Evolutionary conservation across 1,140 invertebrate species (phyloP), one percentile per base, ranked within the genome.

Genomic region (Megathymus violae): DNA sequence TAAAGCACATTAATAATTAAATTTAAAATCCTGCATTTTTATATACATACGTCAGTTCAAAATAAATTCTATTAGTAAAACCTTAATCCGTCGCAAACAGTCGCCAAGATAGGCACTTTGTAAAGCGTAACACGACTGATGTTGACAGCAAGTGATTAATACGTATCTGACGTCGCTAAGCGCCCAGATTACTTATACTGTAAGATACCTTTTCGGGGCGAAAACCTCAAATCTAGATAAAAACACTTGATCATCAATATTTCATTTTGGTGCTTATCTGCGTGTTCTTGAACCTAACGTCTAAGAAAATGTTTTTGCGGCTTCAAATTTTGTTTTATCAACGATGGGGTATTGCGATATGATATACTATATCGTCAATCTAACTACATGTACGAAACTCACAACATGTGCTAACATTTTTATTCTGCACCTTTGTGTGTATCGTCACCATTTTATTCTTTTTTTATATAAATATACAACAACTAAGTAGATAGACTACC

Each of bases 71-170:
- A 13, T 48, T 48, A 38, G 7, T 40, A 25, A 27, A 31, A 22
- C 1, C 19, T 14, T 22, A 50, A 43, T 48, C 40, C 36, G 13
- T 16, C 59, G 36, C 34, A 25, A 31, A 40, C 19, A 43, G 44
- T 48, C 50, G 36, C n/a, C n/a, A n/a, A 10, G 6, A 62, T 38
- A 50, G 47, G 19, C 31, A 31, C 59, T 36, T 62, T 48, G 40
- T 27, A 62, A 62, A 48, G 22, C 59, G 59, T 34, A 48, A 62
- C 46, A 48, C 46, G 36, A 74, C 48, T 65, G 68, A 74, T 61
- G 64, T 63, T 70, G 68, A 70, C 68, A 67, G 68, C 58, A 43
- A 70, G 67, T 74, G 71, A 74, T 74, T 74, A 67, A 74, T 74
- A 67, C 62, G 62, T 63, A 52, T 67, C 67, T 67, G 56, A 67